These are phyloP conservation scores for Drosophila ogumai DNA, from an alignment of 1,140 invertebrate species.

Conservation along the genomic window DNA sequence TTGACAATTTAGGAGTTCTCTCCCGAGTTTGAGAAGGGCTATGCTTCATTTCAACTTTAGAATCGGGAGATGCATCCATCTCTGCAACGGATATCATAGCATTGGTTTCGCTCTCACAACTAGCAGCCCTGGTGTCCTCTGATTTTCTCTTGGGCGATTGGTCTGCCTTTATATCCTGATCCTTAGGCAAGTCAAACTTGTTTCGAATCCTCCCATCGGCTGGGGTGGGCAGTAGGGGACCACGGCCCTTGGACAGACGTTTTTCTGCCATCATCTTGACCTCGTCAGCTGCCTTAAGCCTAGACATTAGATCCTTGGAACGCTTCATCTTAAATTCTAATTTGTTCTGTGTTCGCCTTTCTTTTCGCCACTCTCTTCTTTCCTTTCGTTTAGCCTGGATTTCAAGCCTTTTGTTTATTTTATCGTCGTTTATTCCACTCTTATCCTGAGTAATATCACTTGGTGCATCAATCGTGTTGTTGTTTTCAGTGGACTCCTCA, in stretches of 20 bases:
- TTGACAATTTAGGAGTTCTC: not conserved
- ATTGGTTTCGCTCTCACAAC: not conserved
- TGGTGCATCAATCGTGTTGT: not conserved
- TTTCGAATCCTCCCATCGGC: not conserved
- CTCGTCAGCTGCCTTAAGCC: conserved; percentile 45
- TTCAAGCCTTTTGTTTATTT: not conserved
- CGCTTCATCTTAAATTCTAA: conserved; percentile 17
- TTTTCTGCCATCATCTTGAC: conserved; percentile 12
- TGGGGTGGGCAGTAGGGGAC: not conserved
- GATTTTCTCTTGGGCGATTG: not conserved
- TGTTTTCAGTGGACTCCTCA: not conserved
- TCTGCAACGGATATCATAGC: not conserved
- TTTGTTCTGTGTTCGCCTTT: not conserved
- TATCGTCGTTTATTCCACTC: too few species aligned
- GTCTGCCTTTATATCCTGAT: not conserved
- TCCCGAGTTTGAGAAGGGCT: not conserved
- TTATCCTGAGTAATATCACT: not conserved
- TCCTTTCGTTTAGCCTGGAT: not conserved
- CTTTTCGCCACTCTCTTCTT: not conserved
- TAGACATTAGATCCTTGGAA: conserved; percentile 26
- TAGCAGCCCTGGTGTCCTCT: not conserved
- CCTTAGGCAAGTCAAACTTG: not conserved
- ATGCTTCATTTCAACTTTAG: not conserved
- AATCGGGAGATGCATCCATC: not conserved
- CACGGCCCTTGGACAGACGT: not conserved